These are phyloP conservation scores for Melanogrammus aeglefinus DNA, from an alignment of 2,797 vertebrate species.

Conservation along the genomic window DNA sequence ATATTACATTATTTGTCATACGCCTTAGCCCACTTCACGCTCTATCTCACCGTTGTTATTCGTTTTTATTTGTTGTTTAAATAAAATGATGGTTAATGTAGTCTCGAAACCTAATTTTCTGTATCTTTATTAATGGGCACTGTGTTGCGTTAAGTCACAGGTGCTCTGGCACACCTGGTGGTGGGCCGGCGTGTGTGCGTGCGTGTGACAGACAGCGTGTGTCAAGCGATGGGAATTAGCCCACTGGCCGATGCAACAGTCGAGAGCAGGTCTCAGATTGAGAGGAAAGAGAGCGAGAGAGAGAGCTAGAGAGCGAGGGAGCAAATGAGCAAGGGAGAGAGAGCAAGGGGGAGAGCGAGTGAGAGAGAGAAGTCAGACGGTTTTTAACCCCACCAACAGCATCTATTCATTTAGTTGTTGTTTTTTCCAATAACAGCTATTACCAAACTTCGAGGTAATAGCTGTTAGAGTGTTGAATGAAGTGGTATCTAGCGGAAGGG, in stretches of 20 bases:
- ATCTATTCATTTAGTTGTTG: too few species aligned
- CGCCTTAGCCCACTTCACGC: background rate
- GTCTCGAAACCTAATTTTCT: background rate
- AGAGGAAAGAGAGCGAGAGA: background rate
- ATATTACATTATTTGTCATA: too few species aligned
- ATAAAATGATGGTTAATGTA: background rate
- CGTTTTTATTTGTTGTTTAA: background rate
- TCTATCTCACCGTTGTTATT: background rate
- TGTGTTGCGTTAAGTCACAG: background rate
- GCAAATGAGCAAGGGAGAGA: too few species aligned
- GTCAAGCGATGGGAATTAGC: background rate
- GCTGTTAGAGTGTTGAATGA: too few species aligned
- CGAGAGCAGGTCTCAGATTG: too few species aligned
- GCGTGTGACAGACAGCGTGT: slow-evolving; percentile 2
- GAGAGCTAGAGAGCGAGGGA: background rate
- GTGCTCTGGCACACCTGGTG: background rate
- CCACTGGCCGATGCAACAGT: too few species aligned
- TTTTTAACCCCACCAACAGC: too few species aligned
- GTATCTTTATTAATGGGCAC: background rate
- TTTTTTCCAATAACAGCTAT: background rate
- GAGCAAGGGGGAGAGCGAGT: too few species aligned
- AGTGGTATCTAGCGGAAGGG: too few species aligned
- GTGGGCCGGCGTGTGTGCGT: background rate
- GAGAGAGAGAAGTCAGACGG: background rate
- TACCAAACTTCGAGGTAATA: background rate